These are phyloP conservation scores for Athalia circularis DNA, from an alignment of 2,888 invertebrate genomes.

Conservation along the genomic window DNA sequence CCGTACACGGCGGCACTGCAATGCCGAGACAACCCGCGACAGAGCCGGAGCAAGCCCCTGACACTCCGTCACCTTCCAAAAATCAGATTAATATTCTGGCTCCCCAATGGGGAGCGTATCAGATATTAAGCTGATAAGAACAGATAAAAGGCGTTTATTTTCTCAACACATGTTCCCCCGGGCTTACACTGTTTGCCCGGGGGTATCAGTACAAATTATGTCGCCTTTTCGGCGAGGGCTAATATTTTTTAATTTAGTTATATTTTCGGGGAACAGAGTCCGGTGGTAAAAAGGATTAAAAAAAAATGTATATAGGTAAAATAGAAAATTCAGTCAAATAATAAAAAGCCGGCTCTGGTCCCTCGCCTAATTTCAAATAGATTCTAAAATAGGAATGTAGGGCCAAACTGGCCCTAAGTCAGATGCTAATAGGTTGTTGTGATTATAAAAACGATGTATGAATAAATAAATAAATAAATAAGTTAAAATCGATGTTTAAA, in stretches of 20 bases:
- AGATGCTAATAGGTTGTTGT: too few relatives aligned
- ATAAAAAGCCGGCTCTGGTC: not conserved
- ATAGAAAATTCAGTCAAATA: not conserved
- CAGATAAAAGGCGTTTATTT: conserved; percentile 28
- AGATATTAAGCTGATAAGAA: conserved; percentile 59
- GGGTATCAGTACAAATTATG: not conserved
- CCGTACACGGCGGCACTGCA: conserved; percentile 82
- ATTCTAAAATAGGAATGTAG: not conserved
- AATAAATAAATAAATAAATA: not conserved
- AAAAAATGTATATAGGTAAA: not conserved
- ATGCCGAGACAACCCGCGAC: conserved; percentile 82
- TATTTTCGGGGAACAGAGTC: not conserved
- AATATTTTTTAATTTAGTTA: too few relatives aligned
- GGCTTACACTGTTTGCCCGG: conserved; percentile 6
- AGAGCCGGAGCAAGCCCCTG: conserved; percentile 74
- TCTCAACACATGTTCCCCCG: conserved; percentile 9
- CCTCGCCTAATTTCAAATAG: not conserved
- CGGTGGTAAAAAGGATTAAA: not conserved
- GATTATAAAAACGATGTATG: too few relatives aligned
- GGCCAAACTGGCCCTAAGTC: conserved; percentile 6
- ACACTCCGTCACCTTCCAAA: conserved; percentile 76
- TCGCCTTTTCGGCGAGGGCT: conserved; percentile 17
- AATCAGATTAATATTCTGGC: conserved; percentile 74
- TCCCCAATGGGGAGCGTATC: conserved; percentile 58
- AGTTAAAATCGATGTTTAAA: too few relatives aligned